Percentiles rank a stretch among this genome's conserved stretches.
Evolutionary conservation across 1,140 invertebrate genomes (phyloP).

Genomic region (Ptiloglossa arizonensis): DNA sequence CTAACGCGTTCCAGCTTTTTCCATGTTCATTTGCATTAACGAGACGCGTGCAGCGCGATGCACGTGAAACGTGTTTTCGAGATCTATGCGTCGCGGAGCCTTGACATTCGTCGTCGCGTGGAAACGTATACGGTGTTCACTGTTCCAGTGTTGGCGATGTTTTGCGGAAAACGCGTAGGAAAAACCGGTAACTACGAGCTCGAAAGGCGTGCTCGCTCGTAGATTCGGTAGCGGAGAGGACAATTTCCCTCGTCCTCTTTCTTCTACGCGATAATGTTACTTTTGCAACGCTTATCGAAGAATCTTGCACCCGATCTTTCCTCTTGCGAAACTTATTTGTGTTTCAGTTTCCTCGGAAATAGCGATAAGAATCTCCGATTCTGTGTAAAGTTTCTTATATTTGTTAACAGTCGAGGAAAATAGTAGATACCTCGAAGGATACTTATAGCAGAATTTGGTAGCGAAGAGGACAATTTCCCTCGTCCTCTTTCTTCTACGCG

Average conservation of each 20-base stretch:
- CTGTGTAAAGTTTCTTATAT: no score
- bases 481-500: background rate
- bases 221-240: background rate
- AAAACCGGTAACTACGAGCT: constrained; percentile 24
- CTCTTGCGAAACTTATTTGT: no score
- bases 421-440: no score
- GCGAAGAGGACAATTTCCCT: constrained; percentile 12
- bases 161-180: constrained; percentile 14
- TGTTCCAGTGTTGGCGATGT: background rate
- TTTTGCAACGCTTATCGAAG: background rate
- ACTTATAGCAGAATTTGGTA: no score
- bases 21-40: background rate
- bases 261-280: background rate
- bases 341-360: no score
- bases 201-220: background rate
- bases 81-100: background rate
- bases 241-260: background rate
- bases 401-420: no score
- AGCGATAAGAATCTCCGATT: no score
- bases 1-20: background rate
- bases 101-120: constrained; percentile 35
- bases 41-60: background rate
- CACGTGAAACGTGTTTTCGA: constrained; percentile 7
- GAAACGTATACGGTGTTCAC: background rate
- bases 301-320: no score